Evolutionary conservation across 2,888 invertebrate species (phyloP), one percentile per base, ranked within the genome.

Genomic region (Gari tellinella): DNA sequence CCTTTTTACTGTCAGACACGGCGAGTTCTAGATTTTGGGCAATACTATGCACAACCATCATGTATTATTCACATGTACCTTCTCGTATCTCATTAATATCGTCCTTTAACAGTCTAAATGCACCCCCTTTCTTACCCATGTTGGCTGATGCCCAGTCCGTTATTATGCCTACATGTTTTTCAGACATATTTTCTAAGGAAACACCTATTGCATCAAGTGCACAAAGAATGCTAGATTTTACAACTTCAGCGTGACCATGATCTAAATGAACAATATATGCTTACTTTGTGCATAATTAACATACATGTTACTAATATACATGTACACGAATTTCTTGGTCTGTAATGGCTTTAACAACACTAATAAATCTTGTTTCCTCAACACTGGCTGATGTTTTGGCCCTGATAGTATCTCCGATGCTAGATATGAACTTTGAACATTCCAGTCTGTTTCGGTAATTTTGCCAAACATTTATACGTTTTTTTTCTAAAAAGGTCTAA

Each of bases 11-110:
- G 19, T 49, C 64, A 53, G 60, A 60, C 5, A 67, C 61, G 41
- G 61, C 61, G 26, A 68, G 37, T 49, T 68, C 68, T 15, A 68
- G 19, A 26, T 68, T 68, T 43, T 68, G 49, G 23, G 61, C 61
- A 55, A 61, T 68, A 25, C 61, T 55, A 37, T 68, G 55, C 4
- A 68, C 60, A 38, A 57, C 56, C 21, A 49, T 17, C 26, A 56
- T 40, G 19, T 65, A 57, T 7, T 19, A 8, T 3, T 49, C 31
- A 65, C 65, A 57, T n/a, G 15, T 38, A 48, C 40, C 23, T 8
- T 57, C 51, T 23, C 19, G 5, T 17, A 21, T 14, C 8, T 51
- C 65, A 41, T 65, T 57, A 23, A 49, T 10, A n/a, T 53, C 53
- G 38, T 55, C 53, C 12, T 21, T 51, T 4, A 68, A 25, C 48